A percentile compares a stretch with the other conserved stretches of the same genome.
Conservation (phyloP, 2,888 invertebrate species). For the Myathropa florea region DNA sequence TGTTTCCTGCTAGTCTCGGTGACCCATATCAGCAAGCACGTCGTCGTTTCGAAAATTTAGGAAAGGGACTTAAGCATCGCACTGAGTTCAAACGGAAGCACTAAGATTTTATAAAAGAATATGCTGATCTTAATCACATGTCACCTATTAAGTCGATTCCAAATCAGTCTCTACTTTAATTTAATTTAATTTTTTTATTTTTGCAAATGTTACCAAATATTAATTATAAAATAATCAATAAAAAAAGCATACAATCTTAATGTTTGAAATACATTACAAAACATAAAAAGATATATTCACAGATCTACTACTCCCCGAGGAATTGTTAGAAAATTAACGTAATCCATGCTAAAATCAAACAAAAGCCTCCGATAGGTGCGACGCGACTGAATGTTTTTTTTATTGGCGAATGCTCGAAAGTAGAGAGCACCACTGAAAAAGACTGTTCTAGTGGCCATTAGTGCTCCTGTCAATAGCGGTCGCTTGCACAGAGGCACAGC, state of each 20-base stretch:
- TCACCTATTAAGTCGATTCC: no score
- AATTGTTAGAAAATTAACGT: constrained; percentile 86
- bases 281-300: not conserved
- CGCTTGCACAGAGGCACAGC: constrained; percentile 89
- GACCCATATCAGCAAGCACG: no score
- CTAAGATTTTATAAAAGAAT: no score
- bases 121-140: no score
- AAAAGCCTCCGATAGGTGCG: constrained; percentile 94
- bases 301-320: not conserved
- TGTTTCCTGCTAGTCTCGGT: no score
- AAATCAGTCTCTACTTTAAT: no score
- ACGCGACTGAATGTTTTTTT: constrained; percentile 86
- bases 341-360: constrained; percentile 94
- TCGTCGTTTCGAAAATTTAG: no score
- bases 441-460: constrained; percentile 89
- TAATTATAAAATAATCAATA: not conserved
- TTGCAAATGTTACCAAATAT: constrained; percentile 7
- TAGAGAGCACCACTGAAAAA: constrained; percentile 96
- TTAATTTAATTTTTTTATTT: constrained; percentile 6
- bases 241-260: no score
- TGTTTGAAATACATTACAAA: no score
- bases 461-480: constrained; percentile 90
- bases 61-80: no score
- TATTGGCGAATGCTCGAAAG: constrained; percentile 92
- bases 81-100: no score